Evolutionary conservation across 2,888 invertebrate genomes (phyloP).

Genomic region (Brachypterus glaber): DNA sequence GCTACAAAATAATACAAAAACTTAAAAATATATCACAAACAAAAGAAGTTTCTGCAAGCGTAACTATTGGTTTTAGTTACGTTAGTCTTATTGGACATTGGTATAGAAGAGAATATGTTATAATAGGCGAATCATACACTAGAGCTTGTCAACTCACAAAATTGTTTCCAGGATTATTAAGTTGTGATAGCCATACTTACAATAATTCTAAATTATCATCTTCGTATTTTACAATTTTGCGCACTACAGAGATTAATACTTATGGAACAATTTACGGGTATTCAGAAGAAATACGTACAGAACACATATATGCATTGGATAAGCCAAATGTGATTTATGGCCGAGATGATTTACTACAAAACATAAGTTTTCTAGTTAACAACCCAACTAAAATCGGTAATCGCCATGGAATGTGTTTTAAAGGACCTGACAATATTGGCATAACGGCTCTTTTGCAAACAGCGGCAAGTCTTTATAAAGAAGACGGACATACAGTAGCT

Average conservation of each 20-base stretch:
- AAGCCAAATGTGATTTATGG: background rate
- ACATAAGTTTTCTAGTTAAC: background rate
- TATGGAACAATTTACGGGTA: background rate
- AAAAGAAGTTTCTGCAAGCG: background rate
- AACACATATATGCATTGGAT: background rate
- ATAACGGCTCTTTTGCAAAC: background rate
- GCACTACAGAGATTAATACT: background rate
- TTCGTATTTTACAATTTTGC: background rate
- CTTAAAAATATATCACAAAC: background rate
- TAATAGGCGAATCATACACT: background rate
- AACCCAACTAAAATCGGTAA: background rate
- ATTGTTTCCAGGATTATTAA: background rate
- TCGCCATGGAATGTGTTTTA: background rate
- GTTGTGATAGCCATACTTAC: background rate
- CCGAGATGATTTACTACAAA: background rate
- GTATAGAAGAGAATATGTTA: background rate
- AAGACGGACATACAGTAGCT: background rate
- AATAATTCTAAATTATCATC: slow-evolving; percentile 1
- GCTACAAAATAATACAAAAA: background rate
- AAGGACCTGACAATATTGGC: background rate
- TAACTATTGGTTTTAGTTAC: background rate
- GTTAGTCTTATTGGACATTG: background rate
- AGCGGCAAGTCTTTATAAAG: background rate
- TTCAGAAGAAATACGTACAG: background rate
- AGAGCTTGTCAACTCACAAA: background rate